phyloP scores from a whole-genome alignment of 2,797 vertebrate species.

The Hozukius guyotensis region DNA sequence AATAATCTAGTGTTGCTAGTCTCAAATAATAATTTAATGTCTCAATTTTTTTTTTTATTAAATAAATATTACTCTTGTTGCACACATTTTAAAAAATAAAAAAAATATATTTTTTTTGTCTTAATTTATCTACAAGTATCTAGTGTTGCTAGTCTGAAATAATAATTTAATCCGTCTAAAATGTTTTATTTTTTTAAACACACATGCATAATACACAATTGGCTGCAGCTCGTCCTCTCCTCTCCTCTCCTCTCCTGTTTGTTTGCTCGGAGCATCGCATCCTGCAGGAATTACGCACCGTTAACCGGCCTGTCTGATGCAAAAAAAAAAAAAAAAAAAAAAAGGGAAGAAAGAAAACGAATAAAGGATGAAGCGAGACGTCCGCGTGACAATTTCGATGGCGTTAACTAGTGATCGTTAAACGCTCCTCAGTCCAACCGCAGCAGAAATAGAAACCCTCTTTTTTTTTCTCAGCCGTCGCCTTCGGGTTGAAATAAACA shows the following conservation, averaged over 20 bases:
- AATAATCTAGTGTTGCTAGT: too few species aligned
- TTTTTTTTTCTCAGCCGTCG: conserved; percentile 78
- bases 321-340: conserved; percentile 18
- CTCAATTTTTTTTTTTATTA: neutral
- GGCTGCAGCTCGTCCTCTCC: conserved; percentile 6
- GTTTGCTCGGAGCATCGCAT: conserved; percentile 24
- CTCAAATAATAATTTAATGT: neutral
- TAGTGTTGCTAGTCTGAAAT: neutral
- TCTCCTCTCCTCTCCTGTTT: neutral
- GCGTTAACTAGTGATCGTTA: conserved; percentile 88
- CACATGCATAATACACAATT: neutral
- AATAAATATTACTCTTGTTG: neutral
- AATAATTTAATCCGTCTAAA: neutral
- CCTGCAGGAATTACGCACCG: conserved; percentile 83
- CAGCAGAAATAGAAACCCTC: conserved; percentile 60
- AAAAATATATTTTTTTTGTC: neutral
- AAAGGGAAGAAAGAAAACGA: conserved; percentile 12
- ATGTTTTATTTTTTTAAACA: neutral
- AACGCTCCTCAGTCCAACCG: conserved; percentile 80
- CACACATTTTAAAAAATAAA: too few species aligned
- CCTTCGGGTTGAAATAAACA: conserved; percentile 73
- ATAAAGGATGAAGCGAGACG: conserved; percentile 78
- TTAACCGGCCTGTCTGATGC: conserved; percentile 86
- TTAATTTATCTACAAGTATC: neutral
- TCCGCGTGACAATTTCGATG: conserved; percentile 84